Evolutionary conservation across 2,888 invertebrate genomes (phyloP).

Genomic region (Cyrtodaria siliqua): DNA sequence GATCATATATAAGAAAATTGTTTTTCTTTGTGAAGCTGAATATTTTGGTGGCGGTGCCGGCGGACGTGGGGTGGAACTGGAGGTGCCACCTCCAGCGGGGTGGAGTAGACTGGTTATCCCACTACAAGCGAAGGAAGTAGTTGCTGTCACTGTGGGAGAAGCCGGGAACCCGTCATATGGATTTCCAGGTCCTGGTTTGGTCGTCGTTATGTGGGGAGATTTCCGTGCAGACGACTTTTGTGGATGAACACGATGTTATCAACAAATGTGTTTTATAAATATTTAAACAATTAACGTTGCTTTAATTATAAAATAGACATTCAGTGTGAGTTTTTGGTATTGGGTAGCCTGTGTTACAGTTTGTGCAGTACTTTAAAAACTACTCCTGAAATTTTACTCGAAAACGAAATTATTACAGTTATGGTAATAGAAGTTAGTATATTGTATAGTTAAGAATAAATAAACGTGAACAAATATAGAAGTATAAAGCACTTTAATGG

Average conservation of each 20-base stretch:
- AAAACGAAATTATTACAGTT: no score
- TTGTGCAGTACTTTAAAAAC: no score
- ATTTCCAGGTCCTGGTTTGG: slow-evolving; percentile 40
- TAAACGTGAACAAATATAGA: no score
- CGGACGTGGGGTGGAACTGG: slow-evolving; percentile 45
- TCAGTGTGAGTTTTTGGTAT: no score
- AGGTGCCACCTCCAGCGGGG: slow-evolving; percentile 53
- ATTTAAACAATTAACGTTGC: no score
- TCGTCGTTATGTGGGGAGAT: slow-evolving; percentile 58
- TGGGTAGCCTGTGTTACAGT: no score
- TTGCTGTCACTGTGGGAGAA: slow-evolving; percentile 47
- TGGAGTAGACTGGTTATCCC: slow-evolving; percentile 17
- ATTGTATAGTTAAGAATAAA: no score
- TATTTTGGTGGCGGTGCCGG: slow-evolving; percentile 56
- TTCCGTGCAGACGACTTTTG: slow-evolving; percentile 40
- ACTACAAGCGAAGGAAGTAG: slow-evolving; percentile 26
- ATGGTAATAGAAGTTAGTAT: no score
- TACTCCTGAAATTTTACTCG: no score
- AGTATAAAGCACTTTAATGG: no score
- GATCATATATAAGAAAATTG: no score
- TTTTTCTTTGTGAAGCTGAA: slow-evolving; percentile 54
- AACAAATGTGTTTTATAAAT: slow-evolving; percentile 5
- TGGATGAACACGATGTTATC: slow-evolving; percentile 24
- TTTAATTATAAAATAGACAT: no score
- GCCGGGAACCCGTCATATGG: slow-evolving; percentile 59